These are phyloP conservation scores for Lymantria monacha DNA, from an alignment of 2,888 invertebrate species.

Conservation along the genomic window DNA sequence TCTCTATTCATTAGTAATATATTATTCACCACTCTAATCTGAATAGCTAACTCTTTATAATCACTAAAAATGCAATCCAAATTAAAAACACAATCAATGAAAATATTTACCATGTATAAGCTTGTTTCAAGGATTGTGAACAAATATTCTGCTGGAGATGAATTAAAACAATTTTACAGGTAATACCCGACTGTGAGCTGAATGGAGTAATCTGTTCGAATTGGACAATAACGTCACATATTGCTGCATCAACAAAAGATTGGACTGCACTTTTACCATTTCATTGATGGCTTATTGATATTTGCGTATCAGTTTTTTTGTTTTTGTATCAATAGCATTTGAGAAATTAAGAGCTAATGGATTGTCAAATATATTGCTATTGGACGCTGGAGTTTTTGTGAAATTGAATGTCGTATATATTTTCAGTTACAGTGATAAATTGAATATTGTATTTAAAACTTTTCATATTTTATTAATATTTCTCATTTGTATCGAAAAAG, in stretches of 20 bases:
- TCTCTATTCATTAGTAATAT: too few species aligned
- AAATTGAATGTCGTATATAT: conserved; percentile 10
- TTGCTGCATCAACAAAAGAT: conserved; percentile 46
- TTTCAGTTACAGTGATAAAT: not conserved
- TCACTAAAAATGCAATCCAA: too few species aligned
- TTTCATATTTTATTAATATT: too few species aligned
- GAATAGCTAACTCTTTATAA: too few species aligned
- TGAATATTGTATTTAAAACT: too few species aligned
- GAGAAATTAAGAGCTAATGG: conserved; percentile 23
- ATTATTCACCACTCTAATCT: too few species aligned
- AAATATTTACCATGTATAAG: too few species aligned
- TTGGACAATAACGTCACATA: conserved; percentile 42
- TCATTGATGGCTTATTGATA: conserved; percentile 41
- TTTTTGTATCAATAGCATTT: conserved; percentile 18
- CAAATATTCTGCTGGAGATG: conserved; percentile 32
- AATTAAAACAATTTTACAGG: conserved; percentile 64
- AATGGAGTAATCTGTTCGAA: conserved; percentile 57
- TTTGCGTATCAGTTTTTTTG: conserved; percentile 34
- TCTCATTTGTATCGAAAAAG: too few species aligned
- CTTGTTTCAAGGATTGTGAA: conserved; percentile 15
- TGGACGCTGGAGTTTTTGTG: conserved; percentile 9
- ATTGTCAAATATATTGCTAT: conserved; percentile 6
- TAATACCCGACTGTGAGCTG: conserved; percentile 37
- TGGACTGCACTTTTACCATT: conserved; percentile 35
- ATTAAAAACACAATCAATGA: too few species aligned